Conservation (phyloP, 1,140 invertebrate genomes). For the Lepidotrigona ventralis region DNA sequence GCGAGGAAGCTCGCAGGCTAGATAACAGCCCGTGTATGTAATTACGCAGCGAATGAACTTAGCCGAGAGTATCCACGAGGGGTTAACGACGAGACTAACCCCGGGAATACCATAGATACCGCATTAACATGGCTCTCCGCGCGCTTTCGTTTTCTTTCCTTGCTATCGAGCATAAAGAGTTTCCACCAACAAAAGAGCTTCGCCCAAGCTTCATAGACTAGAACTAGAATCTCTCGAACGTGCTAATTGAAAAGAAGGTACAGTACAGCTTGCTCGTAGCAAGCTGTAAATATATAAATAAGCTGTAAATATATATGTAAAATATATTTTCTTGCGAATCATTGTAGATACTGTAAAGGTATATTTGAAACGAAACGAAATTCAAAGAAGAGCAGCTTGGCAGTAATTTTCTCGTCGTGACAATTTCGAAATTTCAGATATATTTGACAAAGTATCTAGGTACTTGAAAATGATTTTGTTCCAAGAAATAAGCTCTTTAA, state of each 20-base stretch:
- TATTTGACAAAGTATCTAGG: no score
- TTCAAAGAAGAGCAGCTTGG: background rate
- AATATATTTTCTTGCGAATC: background rate
- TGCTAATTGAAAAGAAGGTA: background rate
- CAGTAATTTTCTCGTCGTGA: no score
- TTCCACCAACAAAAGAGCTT: background rate
- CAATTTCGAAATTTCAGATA: no score
- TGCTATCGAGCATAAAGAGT: background rate
- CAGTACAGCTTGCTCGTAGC: no score
- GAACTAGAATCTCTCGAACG: background rate
- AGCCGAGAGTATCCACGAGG: background rate
- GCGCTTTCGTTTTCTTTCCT: background rate
- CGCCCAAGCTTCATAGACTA: no score
- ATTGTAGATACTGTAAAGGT: background rate
- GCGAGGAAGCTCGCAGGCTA: conserved; percentile 1
- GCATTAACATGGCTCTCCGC: background rate
- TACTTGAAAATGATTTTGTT: no score
- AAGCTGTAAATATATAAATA: no score
- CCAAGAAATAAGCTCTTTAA: no score
- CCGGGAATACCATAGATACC: conserved; percentile 39
- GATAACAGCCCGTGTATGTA: conserved; percentile 19
- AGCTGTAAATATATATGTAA: no score
- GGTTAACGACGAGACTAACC: conserved; percentile 52
- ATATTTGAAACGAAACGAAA: background rate
- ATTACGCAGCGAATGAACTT: conserved; percentile 32